Percentiles rank a stretch among this genome's conserved stretches.
Conservation (phyloP, 2,888 invertebrate genomes). For the Fragum fragum region DNA sequence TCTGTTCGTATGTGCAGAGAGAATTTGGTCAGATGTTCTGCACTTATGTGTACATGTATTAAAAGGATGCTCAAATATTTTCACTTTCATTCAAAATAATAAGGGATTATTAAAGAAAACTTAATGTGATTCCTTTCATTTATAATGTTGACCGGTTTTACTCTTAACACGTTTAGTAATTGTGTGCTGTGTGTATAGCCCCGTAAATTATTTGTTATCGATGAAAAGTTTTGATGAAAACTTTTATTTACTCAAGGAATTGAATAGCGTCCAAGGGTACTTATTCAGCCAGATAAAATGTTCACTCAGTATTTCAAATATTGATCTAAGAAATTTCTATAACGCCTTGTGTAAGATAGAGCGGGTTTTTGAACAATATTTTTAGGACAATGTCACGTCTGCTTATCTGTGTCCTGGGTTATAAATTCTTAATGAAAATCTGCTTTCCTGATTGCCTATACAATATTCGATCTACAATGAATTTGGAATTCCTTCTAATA, state of each 20-base stretch:
- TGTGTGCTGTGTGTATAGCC: conserved; percentile 18
- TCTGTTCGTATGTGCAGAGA: too few relatives aligned
- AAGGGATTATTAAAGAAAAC: background rate
- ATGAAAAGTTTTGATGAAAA: conserved; percentile 65
- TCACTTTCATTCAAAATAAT: too few relatives aligned
- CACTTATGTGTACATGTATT: too few relatives aligned
- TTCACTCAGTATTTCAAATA: conserved; percentile 60
- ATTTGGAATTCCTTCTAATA: too few relatives aligned
- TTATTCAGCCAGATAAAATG: conserved; percentile 57
- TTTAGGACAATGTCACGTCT: conserved; percentile 12
- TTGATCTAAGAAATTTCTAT: conserved; percentile 62
- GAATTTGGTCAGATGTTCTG: too few relatives aligned
- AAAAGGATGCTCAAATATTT: too few relatives aligned
- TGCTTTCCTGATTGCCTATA: too few relatives aligned
- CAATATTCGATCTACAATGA: too few relatives aligned
- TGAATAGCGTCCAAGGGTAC: conserved; percentile 61
- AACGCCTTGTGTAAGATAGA: conserved; percentile 54
- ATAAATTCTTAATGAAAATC: too few relatives aligned
- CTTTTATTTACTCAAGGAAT: conserved; percentile 62
- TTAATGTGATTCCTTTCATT: background rate
- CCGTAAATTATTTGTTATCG: conserved; percentile 56
- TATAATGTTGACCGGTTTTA: conserved; percentile 11
- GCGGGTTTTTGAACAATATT: conserved; percentile 39
- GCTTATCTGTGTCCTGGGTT: conserved; percentile 10
- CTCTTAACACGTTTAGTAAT: conserved; percentile 47